Conservation (phyloP, 2,797 vertebrate genomes). For the Clamator glandarius region DNA sequence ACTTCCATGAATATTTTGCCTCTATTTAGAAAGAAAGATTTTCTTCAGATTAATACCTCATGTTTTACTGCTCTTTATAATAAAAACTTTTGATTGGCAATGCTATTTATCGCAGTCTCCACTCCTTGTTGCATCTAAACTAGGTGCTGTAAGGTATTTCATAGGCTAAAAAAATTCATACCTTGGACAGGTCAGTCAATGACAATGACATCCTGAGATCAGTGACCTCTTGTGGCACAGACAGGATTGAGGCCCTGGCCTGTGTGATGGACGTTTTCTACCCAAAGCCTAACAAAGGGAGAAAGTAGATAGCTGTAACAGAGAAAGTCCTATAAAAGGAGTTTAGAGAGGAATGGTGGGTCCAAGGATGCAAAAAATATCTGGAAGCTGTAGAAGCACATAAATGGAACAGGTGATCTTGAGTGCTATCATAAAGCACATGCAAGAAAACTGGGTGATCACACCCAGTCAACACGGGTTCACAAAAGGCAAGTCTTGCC, state of each 20-base stretch:
- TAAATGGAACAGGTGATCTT: too few relatives aligned
- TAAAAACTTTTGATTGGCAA: conserved; percentile 5
- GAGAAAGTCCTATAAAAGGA: neutral
- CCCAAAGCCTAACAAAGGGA: neutral
- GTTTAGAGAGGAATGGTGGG: neutral
- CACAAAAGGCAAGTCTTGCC: too few relatives aligned
- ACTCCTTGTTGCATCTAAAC: neutral
- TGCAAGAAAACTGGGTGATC: too few relatives aligned
- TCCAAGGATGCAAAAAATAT: neutral
- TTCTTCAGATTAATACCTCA: neutral
- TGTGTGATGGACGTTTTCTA: neutral
- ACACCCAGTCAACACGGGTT: too few relatives aligned
- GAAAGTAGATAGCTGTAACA: neutral
- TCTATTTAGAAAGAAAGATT: neutral
- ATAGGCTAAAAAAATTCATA: neutral
- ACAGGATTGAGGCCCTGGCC: accelerated
- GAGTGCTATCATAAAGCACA: too few relatives aligned
- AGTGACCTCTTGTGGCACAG: neutral
- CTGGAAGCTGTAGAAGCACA: neutral
- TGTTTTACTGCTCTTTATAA: conserved; percentile 8
- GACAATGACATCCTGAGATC: neutral
- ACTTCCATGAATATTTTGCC: neutral
- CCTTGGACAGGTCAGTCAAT: neutral
- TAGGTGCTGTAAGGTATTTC: neutral
- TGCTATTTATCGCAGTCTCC: neutral